Evolutionary conservation across 92 coral and sea anemone species (phyloP).

Genomic region (Scolanthus callimorphus): DNA sequence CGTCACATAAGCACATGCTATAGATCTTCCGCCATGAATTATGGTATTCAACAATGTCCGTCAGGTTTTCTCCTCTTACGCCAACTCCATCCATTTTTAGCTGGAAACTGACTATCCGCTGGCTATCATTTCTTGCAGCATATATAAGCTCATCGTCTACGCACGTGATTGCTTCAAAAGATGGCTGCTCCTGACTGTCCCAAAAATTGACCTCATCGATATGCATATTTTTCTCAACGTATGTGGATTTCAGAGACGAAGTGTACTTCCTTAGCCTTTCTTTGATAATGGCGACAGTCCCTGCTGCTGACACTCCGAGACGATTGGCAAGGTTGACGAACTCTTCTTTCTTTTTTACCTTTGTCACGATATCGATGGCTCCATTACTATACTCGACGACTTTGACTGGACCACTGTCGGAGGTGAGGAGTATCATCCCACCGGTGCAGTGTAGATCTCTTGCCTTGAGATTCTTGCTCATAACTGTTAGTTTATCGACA

Average conservation of each 20-base stretch:
- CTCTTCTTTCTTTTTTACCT: slow-evolving; percentile 42
- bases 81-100: slow-evolving; percentile 47
- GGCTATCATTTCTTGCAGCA: slow-evolving; percentile 24
- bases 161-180: slow-evolving; percentile 45
- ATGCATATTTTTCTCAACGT: background rate
- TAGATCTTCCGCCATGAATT: slow-evolving; percentile 39
- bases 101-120: slow-evolving; percentile 17
- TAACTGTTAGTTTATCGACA: too few species aligned
- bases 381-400: slow-evolving; percentile 19
- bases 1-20: slow-evolving; percentile 38
- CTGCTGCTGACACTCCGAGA: slow-evolving; percentile 16
- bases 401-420: slow-evolving; percentile 36
- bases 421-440: slow-evolving; percentile 38
- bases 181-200: slow-evolving; percentile 26
- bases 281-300: slow-evolving; percentile 38
- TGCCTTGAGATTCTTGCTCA: slow-evolving; percentile 26
- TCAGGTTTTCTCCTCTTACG: slow-evolving; percentile 15
- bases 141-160: slow-evolving; percentile 39
- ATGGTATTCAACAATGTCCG: too few species aligned
- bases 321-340: slow-evolving; percentile 27
- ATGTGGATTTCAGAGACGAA: background rate
- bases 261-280: slow-evolving; percentile 15
- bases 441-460: slow-evolving; percentile 36
- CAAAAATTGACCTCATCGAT: slow-evolving; percentile 45
- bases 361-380: slow-evolving; percentile 8